Conservation (phyloP, 2,797 vertebrate genomes). For the Coilia nasus region DNA sequence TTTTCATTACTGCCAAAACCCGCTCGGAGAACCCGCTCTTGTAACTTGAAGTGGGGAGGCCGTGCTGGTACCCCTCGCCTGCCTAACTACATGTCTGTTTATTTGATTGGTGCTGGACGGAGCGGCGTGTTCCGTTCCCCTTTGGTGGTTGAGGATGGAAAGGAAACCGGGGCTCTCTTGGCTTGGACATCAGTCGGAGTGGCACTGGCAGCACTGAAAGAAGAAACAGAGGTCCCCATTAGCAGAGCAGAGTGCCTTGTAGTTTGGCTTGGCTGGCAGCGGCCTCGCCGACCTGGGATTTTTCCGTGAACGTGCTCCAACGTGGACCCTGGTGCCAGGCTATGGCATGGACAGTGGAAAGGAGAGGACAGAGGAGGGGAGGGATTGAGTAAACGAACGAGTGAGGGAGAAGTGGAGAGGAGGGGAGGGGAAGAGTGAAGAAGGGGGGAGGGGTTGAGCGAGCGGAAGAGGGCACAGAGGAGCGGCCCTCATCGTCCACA, state of each 20-base stretch:
- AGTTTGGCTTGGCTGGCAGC: conserved; percentile 45
- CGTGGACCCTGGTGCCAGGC: conserved; percentile 50
- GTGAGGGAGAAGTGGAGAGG: background rate
- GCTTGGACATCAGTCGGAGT: conserved; percentile 61
- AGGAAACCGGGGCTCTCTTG: conserved; percentile 60
- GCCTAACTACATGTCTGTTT: conserved; percentile 23
- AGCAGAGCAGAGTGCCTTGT: conserved; percentile 53
- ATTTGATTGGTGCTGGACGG: conserved; percentile 31
- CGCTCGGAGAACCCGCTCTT: background rate
- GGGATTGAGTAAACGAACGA: too few species aligned
- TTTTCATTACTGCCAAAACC: conserved; percentile 1
- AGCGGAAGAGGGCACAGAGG: conserved; percentile 28
- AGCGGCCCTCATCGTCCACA: conserved; percentile 41
- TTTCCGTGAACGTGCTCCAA: conserved; percentile 60
- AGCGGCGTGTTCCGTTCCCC: conserved; percentile 46
- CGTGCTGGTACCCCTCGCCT: conserved; percentile 15
- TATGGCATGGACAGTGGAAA: conserved; percentile 37
- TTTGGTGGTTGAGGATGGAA: conserved; percentile 57
- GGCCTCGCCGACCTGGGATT: conserved; percentile 42
- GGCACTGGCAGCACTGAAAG: conserved; percentile 55
- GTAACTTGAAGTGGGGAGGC: background rate
- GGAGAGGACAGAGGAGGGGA: too few species aligned
- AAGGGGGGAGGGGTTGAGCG: background rate
- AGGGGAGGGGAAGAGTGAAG: background rate
- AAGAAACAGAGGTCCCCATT: conserved; percentile 56